phyloP scores from a whole-genome alignment of 2,888 invertebrate genomes.

The Perizoma affinitatum region DNA sequence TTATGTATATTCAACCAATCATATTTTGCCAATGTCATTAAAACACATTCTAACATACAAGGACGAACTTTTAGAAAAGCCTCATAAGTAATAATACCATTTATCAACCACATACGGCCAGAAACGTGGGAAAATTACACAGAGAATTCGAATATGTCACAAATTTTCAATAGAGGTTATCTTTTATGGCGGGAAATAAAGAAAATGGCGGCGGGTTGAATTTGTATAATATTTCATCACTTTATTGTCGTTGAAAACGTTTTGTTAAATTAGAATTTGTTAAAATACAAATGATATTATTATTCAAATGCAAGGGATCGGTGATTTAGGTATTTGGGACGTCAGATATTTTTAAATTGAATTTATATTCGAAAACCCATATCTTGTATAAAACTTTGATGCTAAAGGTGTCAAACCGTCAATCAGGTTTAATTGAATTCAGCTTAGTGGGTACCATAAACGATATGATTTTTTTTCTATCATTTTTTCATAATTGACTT shows the following conservation, averaged over 20 bases:
- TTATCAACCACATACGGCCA: conserved; percentile 23
- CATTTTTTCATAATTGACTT: too few relatives aligned
- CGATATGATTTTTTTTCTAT: neutral
- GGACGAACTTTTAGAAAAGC: conserved; percentile 12
- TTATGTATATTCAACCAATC: neutral
- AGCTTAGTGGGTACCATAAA: neutral
- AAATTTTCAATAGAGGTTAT: conserved; percentile 42
- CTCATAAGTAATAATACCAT: conserved; percentile 23
- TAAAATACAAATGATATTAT: conserved; percentile 17
- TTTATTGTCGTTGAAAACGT: conserved; percentile 37
- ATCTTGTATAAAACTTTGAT: neutral
- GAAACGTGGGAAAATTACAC: conserved; percentile 31
- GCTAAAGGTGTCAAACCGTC: neutral
- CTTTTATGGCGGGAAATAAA: conserved; percentile 43
- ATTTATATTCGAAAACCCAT: neutral
- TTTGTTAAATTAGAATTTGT: conserved; percentile 32
- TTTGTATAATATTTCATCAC: conserved; percentile 37
- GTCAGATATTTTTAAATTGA: neutral
- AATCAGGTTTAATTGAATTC: neutral
- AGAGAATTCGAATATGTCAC: conserved; percentile 40
- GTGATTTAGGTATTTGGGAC: conserved; percentile 1
- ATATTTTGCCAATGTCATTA: conserved; percentile 24
- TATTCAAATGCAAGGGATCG: conserved; percentile 3
- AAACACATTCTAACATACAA: conserved; percentile 22
- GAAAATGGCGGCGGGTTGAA: conserved; percentile 39